Evolutionary conservation across 1,140 invertebrate genomes (phyloP), one percentile per base, ranked within the genome.

Genomic region (Drosophila carrolli): DNA sequence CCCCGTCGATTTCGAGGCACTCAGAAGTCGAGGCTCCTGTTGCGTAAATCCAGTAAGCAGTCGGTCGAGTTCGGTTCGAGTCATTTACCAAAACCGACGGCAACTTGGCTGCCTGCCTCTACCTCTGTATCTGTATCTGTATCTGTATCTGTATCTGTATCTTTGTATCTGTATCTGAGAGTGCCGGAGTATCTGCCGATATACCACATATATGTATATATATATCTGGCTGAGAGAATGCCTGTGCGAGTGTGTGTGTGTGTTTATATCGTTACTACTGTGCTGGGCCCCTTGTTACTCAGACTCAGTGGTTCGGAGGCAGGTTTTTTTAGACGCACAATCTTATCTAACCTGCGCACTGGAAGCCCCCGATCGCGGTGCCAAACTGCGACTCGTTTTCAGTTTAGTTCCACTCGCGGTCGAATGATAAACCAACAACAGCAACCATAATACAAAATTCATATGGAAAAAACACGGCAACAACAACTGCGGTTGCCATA

Each of bases 31-130:
- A 63, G 83, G 75, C 83, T 88, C 83, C 83, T 89, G 84, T 89
- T 89, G 84, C 84, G 84, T 89, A 89, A 89, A 89, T 58, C 84
- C 84, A 89, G 84, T 89, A 62, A 89, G 80, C 85, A 89, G 68
- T 85, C 74, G 70, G 73, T 83, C 73, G 82, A 75, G 65, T 75
- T 80, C 65, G 78, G 71, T 79, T 70, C 59, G 78, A 67, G 65
- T 77, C 75, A 78, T 77, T 77, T 77, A 76, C 74, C 75, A 77
- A 77, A 60, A 68, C 72, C 74, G 74, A 78, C 75, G 75, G 75
- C 74, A 78, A 60, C 79, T 78, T 57, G 79, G 55, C 68, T 75
- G 75, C 56, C 56, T 75, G 71, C 27, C 57, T 35, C 56, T 27
- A 13, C 40, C 11, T 41, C 27, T 55, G 66, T 43, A 29, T 70